phyloP scores from a whole-genome alignment of 2,113 vertebrate species.

The Mellivora capensis region DNA sequence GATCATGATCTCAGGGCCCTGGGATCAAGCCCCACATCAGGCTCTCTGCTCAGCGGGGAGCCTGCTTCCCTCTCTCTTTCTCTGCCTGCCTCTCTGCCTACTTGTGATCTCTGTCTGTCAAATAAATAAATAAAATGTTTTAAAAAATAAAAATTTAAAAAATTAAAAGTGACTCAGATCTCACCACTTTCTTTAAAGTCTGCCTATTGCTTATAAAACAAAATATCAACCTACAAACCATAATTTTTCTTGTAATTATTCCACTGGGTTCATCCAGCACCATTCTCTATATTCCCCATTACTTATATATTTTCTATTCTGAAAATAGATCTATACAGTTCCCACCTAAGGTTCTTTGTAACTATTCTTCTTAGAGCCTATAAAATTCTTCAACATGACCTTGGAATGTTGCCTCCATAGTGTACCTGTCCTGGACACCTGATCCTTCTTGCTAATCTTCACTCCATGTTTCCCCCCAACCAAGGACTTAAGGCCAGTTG shows the following conservation, averaged over 20 bases:
- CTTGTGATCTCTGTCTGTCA: no score
- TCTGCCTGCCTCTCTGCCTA: no score
- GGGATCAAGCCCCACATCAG: no score
- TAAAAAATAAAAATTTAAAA: no score
- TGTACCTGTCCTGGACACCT: not conserved
- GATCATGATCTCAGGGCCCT: no score
- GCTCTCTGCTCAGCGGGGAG: no score
- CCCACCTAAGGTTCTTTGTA: not conserved
- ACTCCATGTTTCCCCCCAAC: not conserved
- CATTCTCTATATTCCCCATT: not conserved
- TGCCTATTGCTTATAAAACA: not conserved
- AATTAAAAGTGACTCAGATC: not conserved
- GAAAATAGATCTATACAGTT: not conserved
- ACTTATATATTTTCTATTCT: not conserved
- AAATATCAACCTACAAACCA: not conserved
- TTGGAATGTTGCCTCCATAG: not conserved
- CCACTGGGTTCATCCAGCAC: not conserved
- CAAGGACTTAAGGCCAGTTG: not conserved
- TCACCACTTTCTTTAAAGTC: not conserved
- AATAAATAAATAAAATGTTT: no score
- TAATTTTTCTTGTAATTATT: not conserved
- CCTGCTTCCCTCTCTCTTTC: no score
- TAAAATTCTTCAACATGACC: not conserved
- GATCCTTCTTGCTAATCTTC: not conserved
- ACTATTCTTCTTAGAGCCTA: not conserved